A percentile compares a stretch with the other conserved stretches of the same genome.
Evolutionary conservation across 2,888 invertebrate genomes (phyloP).

Genomic region (Nephrocerus scutellatus): DNA sequence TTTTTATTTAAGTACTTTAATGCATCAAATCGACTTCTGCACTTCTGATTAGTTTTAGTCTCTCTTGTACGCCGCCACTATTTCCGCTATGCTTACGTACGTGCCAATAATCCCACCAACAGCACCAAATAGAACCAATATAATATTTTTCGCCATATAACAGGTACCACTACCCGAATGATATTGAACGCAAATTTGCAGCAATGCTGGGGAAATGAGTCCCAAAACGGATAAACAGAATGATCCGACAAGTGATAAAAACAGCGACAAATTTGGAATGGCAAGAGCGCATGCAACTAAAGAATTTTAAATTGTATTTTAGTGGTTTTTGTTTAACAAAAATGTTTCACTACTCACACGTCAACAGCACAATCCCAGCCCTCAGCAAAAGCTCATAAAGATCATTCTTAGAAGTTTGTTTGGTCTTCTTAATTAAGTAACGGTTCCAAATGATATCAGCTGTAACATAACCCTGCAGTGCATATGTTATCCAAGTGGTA

Average conservation of each 20-base stretch:
- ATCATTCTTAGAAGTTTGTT: constrained; percentile 52
- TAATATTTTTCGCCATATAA: constrained; percentile 67
- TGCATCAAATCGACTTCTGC: no score
- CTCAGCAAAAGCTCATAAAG: constrained; percentile 70
- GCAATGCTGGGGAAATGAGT: constrained; percentile 83
- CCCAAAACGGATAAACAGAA: constrained; percentile 86
- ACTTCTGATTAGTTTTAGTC: constrained; percentile 2
- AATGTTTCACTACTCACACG: constrained; percentile 64
- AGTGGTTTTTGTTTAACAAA: neutral
- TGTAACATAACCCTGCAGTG: constrained; percentile 96
- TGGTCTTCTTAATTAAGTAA: constrained; percentile 58
- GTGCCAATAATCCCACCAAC: constrained; percentile 71
- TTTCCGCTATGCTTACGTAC: constrained; percentile 39
- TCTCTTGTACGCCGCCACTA: constrained; percentile 28
- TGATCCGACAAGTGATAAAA: constrained; percentile 88
- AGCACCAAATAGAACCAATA: constrained; percentile 64
- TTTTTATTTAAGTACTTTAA: no score
- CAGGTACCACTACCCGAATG: constrained; percentile 60
- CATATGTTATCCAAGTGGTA: constrained; percentile 89
- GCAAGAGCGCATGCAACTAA: constrained; percentile 72
- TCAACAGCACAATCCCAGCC: constrained; percentile 58
- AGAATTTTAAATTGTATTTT: constrained; percentile 24
- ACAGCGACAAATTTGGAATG: constrained; percentile 81
- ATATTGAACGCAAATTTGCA: constrained; percentile 72
- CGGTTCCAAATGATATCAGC: constrained; percentile 83